Evolutionary conservation across 2,797 vertebrate species (phyloP), one percentile per base, ranked within the genome.

Genomic region (Megaceryle alcyon): DNA sequence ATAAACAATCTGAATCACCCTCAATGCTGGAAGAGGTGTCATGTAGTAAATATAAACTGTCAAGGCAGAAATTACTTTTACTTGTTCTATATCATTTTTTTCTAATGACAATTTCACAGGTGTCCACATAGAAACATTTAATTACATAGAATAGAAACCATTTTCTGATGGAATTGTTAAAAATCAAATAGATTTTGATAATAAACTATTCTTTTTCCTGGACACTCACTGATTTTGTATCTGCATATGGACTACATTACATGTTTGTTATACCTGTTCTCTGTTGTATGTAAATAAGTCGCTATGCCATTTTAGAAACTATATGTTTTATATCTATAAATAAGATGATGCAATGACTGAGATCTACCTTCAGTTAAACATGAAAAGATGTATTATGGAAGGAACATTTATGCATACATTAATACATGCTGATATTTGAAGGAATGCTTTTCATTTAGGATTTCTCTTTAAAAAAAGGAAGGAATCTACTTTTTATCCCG

Each of bases 391-490:
- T 46, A 29, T 49, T 61, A 53, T 10, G 7, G 25, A 75, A 88
- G 3, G 10, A 63, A 82, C 10, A 33, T 53, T 75, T 14, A 6
- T 28, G 9, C 5, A 9, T 11, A 46, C 64, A 64, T 60, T 57
- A 57, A 78, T 20, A 4, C 3, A 37, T 11, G 26, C 1, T 56
- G 19, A n/a, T 51, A 72, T 59, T 76, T 82, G 17, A 84, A 90
- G n/a, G 3, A 92, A 54, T 39, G 14, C 0, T 39, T 95, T 59
- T 2, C 1, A 33, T 57, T 60, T 41, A 48, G 5, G 26, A 17
- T 86, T 90, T 90, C 46, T 86, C 31, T 93, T 78, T 64, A 78
- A 48, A 44, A n/a, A 48, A 79, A 49, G 41, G 31, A 48, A 49
- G 6, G 7, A 51, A n/a, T 63, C 26, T 66, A 35, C 6, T 72